Evolutionary conservation across 2,797 vertebrate genomes (phyloP).

Genomic region (Garrulus glandarius): DNA sequence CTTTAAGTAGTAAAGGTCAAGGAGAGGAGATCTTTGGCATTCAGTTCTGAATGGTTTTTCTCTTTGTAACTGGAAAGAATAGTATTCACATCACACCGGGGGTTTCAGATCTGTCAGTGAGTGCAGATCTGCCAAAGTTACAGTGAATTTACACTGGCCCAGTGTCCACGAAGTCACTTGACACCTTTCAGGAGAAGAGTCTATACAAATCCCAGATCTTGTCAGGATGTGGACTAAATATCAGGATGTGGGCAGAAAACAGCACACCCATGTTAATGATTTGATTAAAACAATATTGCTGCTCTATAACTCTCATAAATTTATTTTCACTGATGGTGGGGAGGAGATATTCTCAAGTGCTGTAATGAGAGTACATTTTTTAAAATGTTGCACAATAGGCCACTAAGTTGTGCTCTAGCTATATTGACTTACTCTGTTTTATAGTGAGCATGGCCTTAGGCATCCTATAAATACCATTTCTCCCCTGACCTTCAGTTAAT

Average conservation of each 20-base stretch:
- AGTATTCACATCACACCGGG: background rate
- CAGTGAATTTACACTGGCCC: background rate
- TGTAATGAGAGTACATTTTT: background rate
- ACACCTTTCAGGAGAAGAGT: background rate
- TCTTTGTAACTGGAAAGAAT: background rate
- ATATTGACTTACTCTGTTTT: slow-evolving; percentile 62
- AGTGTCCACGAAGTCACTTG: background rate
- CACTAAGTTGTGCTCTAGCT: slow-evolving; percentile 9
- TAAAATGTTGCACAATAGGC: slow-evolving; percentile 6
- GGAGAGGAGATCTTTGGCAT: background rate
- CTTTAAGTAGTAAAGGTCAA: background rate
- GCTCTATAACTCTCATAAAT: background rate
- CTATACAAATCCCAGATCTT: background rate
- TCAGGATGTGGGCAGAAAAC: slow-evolving; percentile 24
- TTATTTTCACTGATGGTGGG: background rate
- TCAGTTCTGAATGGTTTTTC: background rate
- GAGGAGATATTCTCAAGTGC: background rate
- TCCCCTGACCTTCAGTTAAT: slow-evolving; percentile 67
- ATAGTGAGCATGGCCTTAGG: slow-evolving; percentile 71
- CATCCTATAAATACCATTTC: slow-evolving; percentile 73
- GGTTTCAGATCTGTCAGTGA: background rate
- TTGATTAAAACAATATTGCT: slow-evolving; percentile 23
- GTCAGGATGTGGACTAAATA: slow-evolving; percentile 11
- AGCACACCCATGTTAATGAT: slow-evolving; percentile 1
- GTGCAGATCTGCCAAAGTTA: background rate